Base-by-base conservation (phyloP, 2,797 vertebrate genomes). In the Nyctibius grandis region DNA sequence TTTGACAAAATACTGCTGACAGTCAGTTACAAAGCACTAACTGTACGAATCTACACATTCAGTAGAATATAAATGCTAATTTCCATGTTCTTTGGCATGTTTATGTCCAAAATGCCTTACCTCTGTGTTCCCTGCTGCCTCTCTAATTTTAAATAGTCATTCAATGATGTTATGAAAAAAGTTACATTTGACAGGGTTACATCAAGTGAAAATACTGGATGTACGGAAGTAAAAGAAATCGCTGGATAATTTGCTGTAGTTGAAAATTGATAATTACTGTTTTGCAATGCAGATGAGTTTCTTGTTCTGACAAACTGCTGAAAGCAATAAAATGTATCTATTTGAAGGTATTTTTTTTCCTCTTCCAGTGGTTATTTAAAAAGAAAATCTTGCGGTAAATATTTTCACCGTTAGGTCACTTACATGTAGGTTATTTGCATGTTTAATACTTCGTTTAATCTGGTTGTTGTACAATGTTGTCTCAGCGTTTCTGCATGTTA, bases 401-500 rank as follows among this genome's bases (percentile, higher is more conserved):
- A 60, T 50, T 92, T 33, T 42, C 33, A 67, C 36, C 14, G 16
- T 63, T 89, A 40, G 31, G n/a, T 78, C 44, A 63, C 64, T 70
- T 92, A 68, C 3, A 48, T 47, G 34, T 63, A 56, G 42, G 25
- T 78, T 64, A 78, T 45, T 76, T 85, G 29, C 29, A 22, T 85
- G 34, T 92, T 80, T 29, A 73, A 28, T 85, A 16, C 76, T 78
- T 70, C 64, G 14, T 53, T 79, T 78, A 50, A 38, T 77, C 25
- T 75, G 67, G 4, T 75, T 61, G 25, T 88, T 82, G 31, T 80
- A 4, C 56, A 68, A 38, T 96, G 67, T 64, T 88, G 29, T 96
- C 79, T 64, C 94, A 99, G 99, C 98, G 99, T 94, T 99, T 99
- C 98, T 99, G 99, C 91, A 97, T 99, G 97, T 97, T 99, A 92